Percentiles rank a stretch among this genome's conserved stretches.
These are phyloP conservation scores for Ferdinandea cuprea DNA, from an alignment of 2,888 invertebrate genomes.

Conservation along the genomic window DNA sequence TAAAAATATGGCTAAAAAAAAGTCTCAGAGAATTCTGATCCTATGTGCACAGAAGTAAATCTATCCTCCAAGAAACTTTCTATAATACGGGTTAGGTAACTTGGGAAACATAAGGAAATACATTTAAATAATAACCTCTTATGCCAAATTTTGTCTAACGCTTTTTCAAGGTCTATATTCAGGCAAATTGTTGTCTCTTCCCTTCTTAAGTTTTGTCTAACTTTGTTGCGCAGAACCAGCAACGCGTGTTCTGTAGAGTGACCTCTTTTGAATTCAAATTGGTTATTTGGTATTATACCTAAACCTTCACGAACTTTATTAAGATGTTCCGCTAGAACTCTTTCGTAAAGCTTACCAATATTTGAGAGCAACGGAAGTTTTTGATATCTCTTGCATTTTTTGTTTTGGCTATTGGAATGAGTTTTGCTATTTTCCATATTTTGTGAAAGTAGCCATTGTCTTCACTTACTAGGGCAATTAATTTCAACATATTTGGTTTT, in stretches of 20 bases:
- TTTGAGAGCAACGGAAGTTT: slow-evolving; percentile 3
- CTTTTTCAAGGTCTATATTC: neutral
- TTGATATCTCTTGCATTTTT: neutral
- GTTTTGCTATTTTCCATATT: neutral
- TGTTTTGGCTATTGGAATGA: no score
- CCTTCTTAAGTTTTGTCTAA: no score
- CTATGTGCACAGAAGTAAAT: neutral
- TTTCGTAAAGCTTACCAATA: slow-evolving; percentile 7
- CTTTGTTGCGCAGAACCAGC: no score
- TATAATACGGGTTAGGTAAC: no score
- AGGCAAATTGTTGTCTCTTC: neutral
- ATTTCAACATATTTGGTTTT: no score
- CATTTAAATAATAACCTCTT: no score
- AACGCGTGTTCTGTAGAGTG: no score
- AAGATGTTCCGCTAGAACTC: neutral
- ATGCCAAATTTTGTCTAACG: no score
- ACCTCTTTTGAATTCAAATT: neutral
- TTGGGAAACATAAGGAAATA: no score
- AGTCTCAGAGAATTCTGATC: neutral
- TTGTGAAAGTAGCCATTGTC: slow-evolving; percentile 2
- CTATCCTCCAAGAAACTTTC: no score
- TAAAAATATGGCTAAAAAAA: no score
- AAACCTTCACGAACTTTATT: neutral
- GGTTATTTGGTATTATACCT: neutral
- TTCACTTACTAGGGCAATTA: no score